Evolutionary conservation across 2,888 invertebrate species (phyloP), one percentile per base, ranked within the genome.

Genomic region (Ennomos fuscantarius): DNA sequence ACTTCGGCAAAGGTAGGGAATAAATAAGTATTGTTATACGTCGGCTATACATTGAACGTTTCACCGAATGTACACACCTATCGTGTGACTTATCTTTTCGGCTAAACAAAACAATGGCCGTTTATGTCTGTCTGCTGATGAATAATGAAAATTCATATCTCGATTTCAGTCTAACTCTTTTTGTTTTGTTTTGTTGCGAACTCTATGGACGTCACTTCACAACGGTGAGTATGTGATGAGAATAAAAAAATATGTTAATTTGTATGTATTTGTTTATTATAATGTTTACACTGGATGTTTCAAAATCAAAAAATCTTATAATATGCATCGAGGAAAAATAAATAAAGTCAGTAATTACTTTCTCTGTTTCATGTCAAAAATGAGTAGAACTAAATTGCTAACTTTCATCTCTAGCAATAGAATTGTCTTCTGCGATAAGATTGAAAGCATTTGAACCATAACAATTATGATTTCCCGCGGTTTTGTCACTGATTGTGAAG

Each of bases 331-430:
- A 24, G 5, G 6, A 6, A 15, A 45, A 45, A 35, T 35, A 10
- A 67, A 53, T 44, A 63, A 62, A 65, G 76, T 80, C 8, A 50
- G 6, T 51, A 45, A 53, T 33, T 0, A 40, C 55, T 84, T 82
- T 84, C 80, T 68, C 72, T 56, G 53, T 67, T 79, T 73, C 73
- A 73, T 75, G 74, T 79, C 76, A 69, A 79, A 78, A 79, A 74
- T 70, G 53, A 74, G 70, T 74, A 63, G 69, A 74, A 80, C 76
- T 72, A 68, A 78, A 76, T 76, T 74, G 80, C 81, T 80, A 82
- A 85, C 86, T 87, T 88, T 89, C 84, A 76, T 83, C 75, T 73
- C 73, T 68, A 73, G 69, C 69, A 34, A 76, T 76, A 78, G 80
- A 83, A 81, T 81, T 81, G 80, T 72, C 58, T 60, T 66, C 53